Base-by-base conservation (phyloP, 2,797 vertebrate species). In the Amphiprion clarkii region DNA sequence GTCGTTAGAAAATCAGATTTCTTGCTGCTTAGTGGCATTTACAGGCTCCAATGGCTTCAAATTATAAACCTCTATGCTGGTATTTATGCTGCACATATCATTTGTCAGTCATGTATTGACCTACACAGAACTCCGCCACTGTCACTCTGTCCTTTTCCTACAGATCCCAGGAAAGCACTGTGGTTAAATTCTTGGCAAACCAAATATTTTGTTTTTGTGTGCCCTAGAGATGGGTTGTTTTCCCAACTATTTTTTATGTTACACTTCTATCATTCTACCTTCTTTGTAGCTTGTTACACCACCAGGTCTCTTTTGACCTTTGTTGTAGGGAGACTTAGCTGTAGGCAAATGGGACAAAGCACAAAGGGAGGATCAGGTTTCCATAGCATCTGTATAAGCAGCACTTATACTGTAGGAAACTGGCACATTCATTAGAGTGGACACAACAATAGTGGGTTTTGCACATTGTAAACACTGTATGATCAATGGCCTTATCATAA, bases 311-410 rank as follows among this genome's bases (percentile, higher is more conserved):
- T 44, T 67, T 73, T 78, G 74, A 83, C 78, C 75, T 74, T 59
- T 74, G 56, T 36, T 64, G 52, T 16, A 48, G 52, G 5, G 44
- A 58, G 64, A 33, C 59, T 14, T 14, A 17, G 75, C 64, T 58
- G 74, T 27, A 67, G 27, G 83, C 59, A 68, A 82, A 71, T 51
- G 48, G 48, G 54, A 76, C 61, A 40, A 68, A 65, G 73, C 70
- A 66, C 67, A 82, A 69, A 74, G 66, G 81, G 56, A 74, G 74
- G 68, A 84, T 85, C 31, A 67, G 56, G 56, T 89, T 86, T 56
- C 79, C 21, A 36, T 76, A 19, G 16, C 74, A 82, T 78, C 78
- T 82, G 68, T 60, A 73, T 64, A 65, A 78, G 72, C 59, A 61
- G 63, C 51, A 21, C 54, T 70, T 31, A 64, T 17, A 31, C 42